These are phyloP conservation scores for Punctoribates punctum DNA, from an alignment of 2,888 invertebrate species.

Conservation along the genomic window DNA sequence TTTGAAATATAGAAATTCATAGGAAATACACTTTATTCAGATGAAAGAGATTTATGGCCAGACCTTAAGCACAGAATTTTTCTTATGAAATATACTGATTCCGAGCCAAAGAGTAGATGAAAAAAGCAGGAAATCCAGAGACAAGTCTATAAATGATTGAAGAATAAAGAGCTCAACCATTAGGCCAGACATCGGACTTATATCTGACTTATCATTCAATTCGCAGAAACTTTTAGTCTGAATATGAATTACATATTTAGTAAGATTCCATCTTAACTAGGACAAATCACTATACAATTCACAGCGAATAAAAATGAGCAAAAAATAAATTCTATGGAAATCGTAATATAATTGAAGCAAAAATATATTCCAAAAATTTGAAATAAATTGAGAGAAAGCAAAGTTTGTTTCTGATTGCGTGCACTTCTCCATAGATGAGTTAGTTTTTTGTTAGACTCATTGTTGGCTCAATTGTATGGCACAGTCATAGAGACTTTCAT, in stretches of 20 bases:
- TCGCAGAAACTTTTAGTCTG: background rate
- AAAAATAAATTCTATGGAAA: no score
- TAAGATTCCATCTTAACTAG: no score
- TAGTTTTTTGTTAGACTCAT: background rate
- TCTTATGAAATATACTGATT: background rate
- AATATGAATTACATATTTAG: background rate
- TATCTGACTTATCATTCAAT: background rate
- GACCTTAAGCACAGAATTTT: background rate
- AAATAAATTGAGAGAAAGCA: no score
- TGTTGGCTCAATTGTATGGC: background rate
- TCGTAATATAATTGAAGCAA: no score
- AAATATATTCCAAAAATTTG: no score
- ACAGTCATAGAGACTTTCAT: background rate
- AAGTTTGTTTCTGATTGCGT: background rate
- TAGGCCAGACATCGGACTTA: background rate
- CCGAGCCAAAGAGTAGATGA: background rate
- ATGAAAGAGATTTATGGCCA: slow-evolving; percentile 5
- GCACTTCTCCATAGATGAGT: background rate
- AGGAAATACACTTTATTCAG: background rate
- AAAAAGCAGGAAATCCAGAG: background rate
- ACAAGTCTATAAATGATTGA: no score
- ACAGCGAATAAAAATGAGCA: no score
- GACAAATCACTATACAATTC: no score
- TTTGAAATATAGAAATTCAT: no score
- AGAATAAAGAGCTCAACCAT: background rate